Conservation (phyloP, 1,140 invertebrate genomes). For the Drosophila ohnishii region DNA sequence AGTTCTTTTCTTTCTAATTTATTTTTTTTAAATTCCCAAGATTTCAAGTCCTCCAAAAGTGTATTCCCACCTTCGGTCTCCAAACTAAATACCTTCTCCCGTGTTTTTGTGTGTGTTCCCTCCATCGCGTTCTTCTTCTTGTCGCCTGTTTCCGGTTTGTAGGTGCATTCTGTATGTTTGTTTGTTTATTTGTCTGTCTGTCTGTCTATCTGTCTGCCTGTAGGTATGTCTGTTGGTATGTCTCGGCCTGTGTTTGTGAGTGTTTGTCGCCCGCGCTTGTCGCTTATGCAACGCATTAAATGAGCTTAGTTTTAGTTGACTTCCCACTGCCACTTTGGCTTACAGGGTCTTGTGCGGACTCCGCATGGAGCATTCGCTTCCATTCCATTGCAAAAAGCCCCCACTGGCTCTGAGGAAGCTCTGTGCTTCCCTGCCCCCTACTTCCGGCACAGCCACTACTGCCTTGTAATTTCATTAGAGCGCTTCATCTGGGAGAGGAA, state of each 20-base stretch:
- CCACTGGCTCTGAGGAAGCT: neutral
- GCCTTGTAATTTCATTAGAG: slow-evolving; percentile 73
- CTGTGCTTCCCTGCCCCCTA: too few relatives aligned
- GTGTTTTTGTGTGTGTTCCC: slow-evolving; percentile 10
- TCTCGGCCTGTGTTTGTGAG: slow-evolving; percentile 12
- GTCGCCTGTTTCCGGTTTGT: slow-evolving; percentile 54
- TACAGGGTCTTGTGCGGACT: slow-evolving; percentile 44
- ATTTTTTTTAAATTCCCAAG: accelerated
- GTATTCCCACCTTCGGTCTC: neutral
- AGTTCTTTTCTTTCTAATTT: neutral
- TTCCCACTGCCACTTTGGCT: slow-evolving; percentile 77
- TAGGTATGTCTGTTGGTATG: slow-evolving; percentile 3
- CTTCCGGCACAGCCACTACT: neutral
- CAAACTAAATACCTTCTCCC: neutral
- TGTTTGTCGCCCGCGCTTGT: slow-evolving; percentile 37
- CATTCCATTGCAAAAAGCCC: slow-evolving; percentile 3
- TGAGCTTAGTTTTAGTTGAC: slow-evolving; percentile 79
- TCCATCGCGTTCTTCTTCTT: slow-evolving; percentile 20
- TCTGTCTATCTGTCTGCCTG: slow-evolving; percentile 1
- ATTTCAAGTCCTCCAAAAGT: neutral
- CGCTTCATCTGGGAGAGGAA: slow-evolving; percentile 46
- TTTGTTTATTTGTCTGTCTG: slow-evolving; percentile 4
- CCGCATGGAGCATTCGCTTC: neutral
- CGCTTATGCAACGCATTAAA: slow-evolving; percentile 77
- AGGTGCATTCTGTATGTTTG: slow-evolving; percentile 29